Evolutionary conservation across 2,888 invertebrate genomes (phyloP).

Genomic region (Stenodera caucasica): DNA sequence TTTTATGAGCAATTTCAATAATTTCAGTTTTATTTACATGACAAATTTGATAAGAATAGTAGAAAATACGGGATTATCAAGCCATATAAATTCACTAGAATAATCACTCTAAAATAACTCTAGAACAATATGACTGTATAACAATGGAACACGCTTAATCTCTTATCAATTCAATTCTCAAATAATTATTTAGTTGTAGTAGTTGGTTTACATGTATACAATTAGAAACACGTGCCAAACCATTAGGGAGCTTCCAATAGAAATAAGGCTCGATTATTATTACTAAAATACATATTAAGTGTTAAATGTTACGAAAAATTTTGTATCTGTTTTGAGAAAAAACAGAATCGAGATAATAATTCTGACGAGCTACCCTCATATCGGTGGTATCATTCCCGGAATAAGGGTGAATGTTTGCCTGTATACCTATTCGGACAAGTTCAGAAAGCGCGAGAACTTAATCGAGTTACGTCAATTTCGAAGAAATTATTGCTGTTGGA

Average conservation of each 20-base stretch:
- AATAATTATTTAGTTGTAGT: neutral
- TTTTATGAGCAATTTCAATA: no score
- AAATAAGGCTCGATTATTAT: no score
- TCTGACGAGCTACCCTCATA: no score
- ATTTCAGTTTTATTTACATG: neutral
- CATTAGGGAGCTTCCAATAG: no score
- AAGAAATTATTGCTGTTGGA: slow-evolving; percentile 4
- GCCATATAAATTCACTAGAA: neutral
- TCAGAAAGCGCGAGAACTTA: neutral
- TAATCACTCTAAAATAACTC: neutral
- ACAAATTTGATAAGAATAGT: neutral
- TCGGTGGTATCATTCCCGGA: no score
- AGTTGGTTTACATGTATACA: neutral
- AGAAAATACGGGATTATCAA: neutral
- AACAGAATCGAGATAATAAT: no score
- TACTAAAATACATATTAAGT: no score
- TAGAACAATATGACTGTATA: neutral
- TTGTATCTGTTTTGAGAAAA: no score
- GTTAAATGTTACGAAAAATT: no score
- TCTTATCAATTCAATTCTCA: slow-evolving; percentile 1
- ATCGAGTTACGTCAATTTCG: slow-evolving; percentile 4
- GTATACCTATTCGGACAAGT: neutral
- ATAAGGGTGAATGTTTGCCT: neutral
- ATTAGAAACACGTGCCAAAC: neutral
- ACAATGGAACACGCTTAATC: neutral